phyloP scores from a whole-genome alignment of 35 echinoderm and acorn worm genomes.

The Stichopus chloronotus region DNA sequence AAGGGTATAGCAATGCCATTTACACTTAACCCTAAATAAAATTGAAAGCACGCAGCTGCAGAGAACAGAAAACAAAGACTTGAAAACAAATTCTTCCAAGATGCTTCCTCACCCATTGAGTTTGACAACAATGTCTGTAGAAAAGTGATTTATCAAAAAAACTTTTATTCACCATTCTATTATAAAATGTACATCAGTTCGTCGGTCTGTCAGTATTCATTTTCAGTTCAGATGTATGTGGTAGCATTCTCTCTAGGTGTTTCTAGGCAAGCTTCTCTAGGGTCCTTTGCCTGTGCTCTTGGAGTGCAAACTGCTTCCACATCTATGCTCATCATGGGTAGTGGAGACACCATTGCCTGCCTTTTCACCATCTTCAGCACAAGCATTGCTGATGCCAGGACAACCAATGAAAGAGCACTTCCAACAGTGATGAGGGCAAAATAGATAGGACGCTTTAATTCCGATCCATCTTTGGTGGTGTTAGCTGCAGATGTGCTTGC shows the following conservation, averaged over 20 bases:
- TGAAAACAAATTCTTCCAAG: too few relatives aligned
- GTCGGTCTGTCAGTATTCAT: too few relatives aligned
- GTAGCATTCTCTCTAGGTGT: not conserved
- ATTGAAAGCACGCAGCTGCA: too few relatives aligned
- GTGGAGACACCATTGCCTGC: not conserved
- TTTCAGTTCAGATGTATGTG: not conserved
- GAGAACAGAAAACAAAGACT: too few relatives aligned
- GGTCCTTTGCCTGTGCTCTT: not conserved
- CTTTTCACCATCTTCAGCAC: slow-evolving; percentile 19
- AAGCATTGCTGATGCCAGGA: not conserved
- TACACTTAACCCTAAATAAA: too few relatives aligned
- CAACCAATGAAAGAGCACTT: not conserved
- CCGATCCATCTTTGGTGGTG: not conserved
- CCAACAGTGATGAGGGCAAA: not conserved
- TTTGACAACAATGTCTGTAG: too few relatives aligned
- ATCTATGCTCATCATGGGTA: slow-evolving; percentile 3
- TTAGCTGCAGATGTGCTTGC: not conserved
- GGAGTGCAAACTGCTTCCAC: not conserved
- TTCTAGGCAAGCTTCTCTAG: slow-evolving; percentile 9
- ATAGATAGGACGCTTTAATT: not conserved
- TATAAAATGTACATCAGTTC: too few relatives aligned
- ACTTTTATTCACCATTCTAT: too few relatives aligned
- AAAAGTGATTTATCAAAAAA: too few relatives aligned
- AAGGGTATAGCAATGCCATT: too few relatives aligned
- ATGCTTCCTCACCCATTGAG: too few relatives aligned